A percentile compares a stretch with the other conserved stretches of the same genome.
Conservation (phyloP, 2,797 vertebrate genomes). For the Falco berigora region DNA sequence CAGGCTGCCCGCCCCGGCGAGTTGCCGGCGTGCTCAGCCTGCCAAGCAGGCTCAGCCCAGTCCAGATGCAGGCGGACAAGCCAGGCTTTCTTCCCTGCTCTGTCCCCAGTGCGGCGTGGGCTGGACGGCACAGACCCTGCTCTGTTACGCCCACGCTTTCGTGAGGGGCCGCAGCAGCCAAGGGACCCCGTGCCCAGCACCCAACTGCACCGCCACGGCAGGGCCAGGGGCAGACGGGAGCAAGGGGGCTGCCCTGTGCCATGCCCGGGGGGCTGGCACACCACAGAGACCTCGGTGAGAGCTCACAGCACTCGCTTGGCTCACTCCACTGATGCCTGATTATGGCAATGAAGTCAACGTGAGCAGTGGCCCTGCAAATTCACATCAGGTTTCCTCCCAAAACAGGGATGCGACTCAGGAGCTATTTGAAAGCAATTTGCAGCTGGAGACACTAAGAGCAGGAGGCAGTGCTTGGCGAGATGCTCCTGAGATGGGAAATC, state of each 20-base stretch:
- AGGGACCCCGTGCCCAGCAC: neutral
- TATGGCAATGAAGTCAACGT: neutral
- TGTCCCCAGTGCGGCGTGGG: neutral
- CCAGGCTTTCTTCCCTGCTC: conserved; percentile 26
- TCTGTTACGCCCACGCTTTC: neutral
- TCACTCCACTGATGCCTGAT: neutral
- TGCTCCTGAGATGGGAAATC: neutral
- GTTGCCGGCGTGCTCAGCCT: neutral
- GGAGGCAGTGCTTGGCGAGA: neutral
- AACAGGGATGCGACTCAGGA: neutral
- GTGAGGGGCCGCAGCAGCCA: neutral
- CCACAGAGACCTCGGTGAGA: no score
- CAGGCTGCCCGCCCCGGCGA: neutral
- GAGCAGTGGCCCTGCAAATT: neutral
- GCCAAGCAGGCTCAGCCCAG: conserved; percentile 11
- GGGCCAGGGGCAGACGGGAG: neutral
- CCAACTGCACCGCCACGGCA: neutral
- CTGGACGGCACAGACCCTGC: neutral
- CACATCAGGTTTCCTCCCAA: neutral
- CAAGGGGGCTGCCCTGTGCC: neutral
- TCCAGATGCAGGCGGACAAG: conserved; percentile 21
- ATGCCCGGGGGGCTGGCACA: neutral
- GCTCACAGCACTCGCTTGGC: neutral
- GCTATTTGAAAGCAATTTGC: neutral
- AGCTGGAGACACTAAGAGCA: neutral